Evolutionary conservation across 1,140 invertebrate genomes (phyloP), one percentile per base, ranked within the genome.

Genomic region (Drosophila nikananu): DNA sequence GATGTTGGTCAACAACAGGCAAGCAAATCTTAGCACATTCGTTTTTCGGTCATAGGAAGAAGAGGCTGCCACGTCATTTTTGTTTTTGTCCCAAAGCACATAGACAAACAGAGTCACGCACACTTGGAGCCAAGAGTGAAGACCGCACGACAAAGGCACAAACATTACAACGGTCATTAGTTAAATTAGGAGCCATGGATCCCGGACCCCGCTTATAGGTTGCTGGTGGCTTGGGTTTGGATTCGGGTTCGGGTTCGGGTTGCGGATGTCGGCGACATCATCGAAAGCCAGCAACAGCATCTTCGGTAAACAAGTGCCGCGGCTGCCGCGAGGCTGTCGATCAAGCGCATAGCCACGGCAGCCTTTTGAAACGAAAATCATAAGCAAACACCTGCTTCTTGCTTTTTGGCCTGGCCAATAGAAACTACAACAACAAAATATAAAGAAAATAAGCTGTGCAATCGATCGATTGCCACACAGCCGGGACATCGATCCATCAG

Each of bases 101-200:
- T 87, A 64, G 77, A 81, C 81, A 89, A 89, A 90, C 81, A 90
- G 60, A 84, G 81, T 80, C 60, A 89, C 75, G 81, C 70, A 80
- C 75, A 72, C 84, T 87, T 87, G 81, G 48, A 58, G 84, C 44
- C 81, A 73, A 87, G 75, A 87, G 86, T 89, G 84, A 87, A 78
- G 83, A 87, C 86, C 84, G 67, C 81, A 84, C 81, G 84, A 72
- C 81, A 90, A 87, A 73, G 77, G 82, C 79, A 81, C 81, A 90
- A 90, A 90, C 86, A 90, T 90, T 90, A 90, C 86, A 90, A 82
- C 86, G 81, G 77, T 90, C 86, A 90, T 90, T 90, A 90, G 86
- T 77, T 90, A 90, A 90, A 90, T 90, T 90, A 90, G 79, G 58
- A 81, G 86, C 48, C 84, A 64, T 67, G 54, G 37, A 39, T 27